Evolutionary conservation across 2,113 vertebrate genomes (phyloP).

Genomic region (Noturus placidus): DNA sequence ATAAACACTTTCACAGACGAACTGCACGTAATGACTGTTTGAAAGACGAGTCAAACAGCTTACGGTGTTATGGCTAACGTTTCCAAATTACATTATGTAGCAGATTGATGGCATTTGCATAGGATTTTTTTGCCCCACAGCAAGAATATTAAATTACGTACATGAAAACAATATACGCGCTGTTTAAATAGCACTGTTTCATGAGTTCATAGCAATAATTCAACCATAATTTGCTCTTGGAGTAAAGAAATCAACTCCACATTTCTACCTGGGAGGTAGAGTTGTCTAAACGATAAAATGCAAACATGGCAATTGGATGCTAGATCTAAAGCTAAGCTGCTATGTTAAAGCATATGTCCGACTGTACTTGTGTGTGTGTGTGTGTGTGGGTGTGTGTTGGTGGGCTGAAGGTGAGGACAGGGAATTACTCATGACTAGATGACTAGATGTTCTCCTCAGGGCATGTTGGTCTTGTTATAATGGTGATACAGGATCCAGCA

Average conservation of each 20-base stretch:
- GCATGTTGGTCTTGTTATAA: conserved; percentile 44
- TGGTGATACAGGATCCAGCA: conserved; percentile 36
- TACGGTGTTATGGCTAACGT: conserved; percentile 2
- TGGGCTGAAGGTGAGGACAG: conserved; percentile 8
- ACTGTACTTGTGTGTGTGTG: conserved; percentile 14
- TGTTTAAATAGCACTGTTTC: conserved; percentile 1
- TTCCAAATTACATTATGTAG: conserved; percentile 13
- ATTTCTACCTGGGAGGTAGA: neutral
- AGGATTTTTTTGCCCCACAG: conserved; percentile 3
- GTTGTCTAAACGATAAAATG: neutral
- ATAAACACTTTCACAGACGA: conserved; percentile 22
- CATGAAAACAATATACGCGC: neutral
- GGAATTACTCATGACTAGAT: conserved; percentile 44
- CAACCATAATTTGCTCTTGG: neutral
- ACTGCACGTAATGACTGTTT: neutral
- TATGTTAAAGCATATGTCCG: neutral
- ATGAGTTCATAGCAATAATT: neutral
- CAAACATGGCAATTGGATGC: neutral
- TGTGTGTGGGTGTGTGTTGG: conserved; percentile 15
- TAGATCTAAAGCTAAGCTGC: neutral
- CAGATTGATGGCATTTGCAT: conserved; percentile 16
- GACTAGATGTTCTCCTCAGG: conserved; percentile 24
- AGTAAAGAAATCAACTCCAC: neutral
- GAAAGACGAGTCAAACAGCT: conserved; percentile 10
- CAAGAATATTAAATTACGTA: conserved; percentile 4